Base-by-base conservation (phyloP, 2,797 vertebrate species). In the Darevskia mixta region DNA sequence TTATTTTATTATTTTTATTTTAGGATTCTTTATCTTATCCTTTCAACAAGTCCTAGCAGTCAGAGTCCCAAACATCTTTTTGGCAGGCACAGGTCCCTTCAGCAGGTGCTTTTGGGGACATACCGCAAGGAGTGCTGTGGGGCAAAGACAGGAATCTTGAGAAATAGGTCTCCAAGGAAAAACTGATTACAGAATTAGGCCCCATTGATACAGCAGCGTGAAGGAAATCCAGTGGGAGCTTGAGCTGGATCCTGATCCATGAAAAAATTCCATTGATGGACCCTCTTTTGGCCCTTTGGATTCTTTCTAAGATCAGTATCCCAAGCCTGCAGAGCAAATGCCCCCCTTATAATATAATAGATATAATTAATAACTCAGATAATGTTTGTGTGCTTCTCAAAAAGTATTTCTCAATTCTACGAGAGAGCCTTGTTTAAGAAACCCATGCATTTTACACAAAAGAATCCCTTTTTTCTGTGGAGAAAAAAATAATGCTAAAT, bases 401-500 rank as follows among this genome's bases (percentile, higher is more conserved):
- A 55, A 78, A 45, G 20, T 32, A 80, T 75, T 55, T 87, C 78
- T 64, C 17, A 29, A 82, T 1, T 43, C 27, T 58, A 76, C 35
- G 43, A 11, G 27, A 9, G 5, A 69, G 38, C 78, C 78, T 55
- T 87, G 66, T 79, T 91, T 0, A 0, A 86, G 2, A 1, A 0
- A 79, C n/a, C n/a, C 45, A 92, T 93, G 61, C 82, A 27, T 89
- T 90, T 90, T 72, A 71, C 86, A 1, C 66, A 61, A 38, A 49
- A 20, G 90, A 85, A 75, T 35, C 45, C 41, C 83, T 87, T 61
- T 79, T 64, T 81, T 2, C 0, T 29, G 27, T 43, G 18, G 49
- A 73, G 86, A 66, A 61, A 79, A 86, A 83, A 55, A 49, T 3
- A 43, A 41, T 43, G 79, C 89, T 96, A 92, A 96, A 0, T 3